Conservation (phyloP, 2,888 invertebrate genomes). For the Lasioglossum pauxillum region DNA sequence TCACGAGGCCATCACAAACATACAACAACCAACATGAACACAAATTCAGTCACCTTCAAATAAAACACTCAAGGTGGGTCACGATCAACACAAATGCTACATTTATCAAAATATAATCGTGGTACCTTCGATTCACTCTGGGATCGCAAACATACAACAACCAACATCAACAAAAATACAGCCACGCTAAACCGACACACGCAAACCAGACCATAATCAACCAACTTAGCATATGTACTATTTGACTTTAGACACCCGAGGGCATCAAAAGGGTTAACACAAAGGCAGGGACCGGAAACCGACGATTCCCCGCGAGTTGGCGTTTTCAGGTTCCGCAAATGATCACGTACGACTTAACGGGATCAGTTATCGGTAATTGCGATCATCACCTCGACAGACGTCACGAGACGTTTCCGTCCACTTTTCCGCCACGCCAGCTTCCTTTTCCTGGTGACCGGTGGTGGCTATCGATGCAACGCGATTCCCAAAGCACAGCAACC, state of each 20-base stretch:
- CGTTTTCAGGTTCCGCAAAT: conserved; percentile 17
- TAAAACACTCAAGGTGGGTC: no score
- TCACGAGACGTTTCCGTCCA: conserved; percentile 53
- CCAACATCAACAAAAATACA: background rate
- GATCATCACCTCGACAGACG: conserved; percentile 55
- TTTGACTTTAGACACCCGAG: background rate
- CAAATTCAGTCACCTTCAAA: no score
- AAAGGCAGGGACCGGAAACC: background rate
- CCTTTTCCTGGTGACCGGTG: conserved; percentile 7
- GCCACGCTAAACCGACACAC: background rate
- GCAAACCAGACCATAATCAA: background rate
- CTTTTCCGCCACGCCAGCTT: conserved; percentile 55
- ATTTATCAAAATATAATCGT: no score
- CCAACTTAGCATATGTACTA: background rate
- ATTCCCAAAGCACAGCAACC: conserved; percentile 8
- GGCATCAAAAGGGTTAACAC: background rate
- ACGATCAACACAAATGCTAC: no score
- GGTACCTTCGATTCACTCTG: no score
- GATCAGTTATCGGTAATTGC: conserved; percentile 61
- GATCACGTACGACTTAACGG: conserved; percentile 44
- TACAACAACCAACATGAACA: no score
- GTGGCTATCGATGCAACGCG: background rate
- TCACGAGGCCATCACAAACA: no score
- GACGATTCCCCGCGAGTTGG: background rate
- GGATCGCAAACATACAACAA: no score